phyloP scores from a whole-genome alignment of 2,797 vertebrate genomes.

The Xenopus petersii region DNA sequence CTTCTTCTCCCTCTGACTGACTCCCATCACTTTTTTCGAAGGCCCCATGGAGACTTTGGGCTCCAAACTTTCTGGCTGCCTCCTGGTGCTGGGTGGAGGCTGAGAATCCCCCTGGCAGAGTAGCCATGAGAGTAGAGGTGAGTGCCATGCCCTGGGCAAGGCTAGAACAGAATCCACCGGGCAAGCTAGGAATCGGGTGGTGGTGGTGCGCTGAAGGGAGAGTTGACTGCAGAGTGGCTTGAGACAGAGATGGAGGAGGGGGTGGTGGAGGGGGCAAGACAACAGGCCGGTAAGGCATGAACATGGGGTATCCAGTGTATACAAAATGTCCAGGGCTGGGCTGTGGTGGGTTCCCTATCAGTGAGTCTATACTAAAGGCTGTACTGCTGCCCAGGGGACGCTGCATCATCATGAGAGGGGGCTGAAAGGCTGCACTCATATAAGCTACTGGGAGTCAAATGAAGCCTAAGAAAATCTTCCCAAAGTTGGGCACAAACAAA shows the following conservation, averaged over 20 bases:
- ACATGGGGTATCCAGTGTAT: constrained; percentile 94
- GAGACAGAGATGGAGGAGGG: constrained; percentile 66
- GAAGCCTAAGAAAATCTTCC: constrained; percentile 10
- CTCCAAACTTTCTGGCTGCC: constrained; percentile 81
- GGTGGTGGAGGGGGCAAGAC: constrained; percentile 88
- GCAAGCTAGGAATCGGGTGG: constrained; percentile 81
- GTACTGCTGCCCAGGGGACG: constrained; percentile 90
- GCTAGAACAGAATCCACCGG: constrained; percentile 87
- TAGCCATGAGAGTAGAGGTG: constrained; percentile 91
- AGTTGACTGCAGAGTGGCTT: constrained; percentile 62
- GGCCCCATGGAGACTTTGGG: constrained; percentile 73
- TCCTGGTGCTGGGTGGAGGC: constrained; percentile 77
- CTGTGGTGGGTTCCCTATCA: constrained; percentile 88
- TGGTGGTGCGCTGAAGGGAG: constrained; percentile 77
- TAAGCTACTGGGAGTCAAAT: constrained; percentile 52
- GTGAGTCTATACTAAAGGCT: constrained; percentile 95
- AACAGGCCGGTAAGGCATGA: constrained; percentile 93
- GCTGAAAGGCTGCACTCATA: constrained; percentile 87
- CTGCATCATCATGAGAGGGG: constrained; percentile 94
- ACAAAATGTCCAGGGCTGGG: constrained; percentile 88
- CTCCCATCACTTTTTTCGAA: constrained; percentile 82
- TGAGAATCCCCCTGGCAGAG: constrained; percentile 85
- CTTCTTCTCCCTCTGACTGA: constrained; percentile 77
- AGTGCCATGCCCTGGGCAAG: constrained; percentile 90
- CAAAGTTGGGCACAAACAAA: not conserved